Percentiles rank a stretch among this genome's conserved stretches.
phyloP scores from a whole-genome alignment of 2,888 invertebrate genomes.

The Cantharis nigra region DNA sequence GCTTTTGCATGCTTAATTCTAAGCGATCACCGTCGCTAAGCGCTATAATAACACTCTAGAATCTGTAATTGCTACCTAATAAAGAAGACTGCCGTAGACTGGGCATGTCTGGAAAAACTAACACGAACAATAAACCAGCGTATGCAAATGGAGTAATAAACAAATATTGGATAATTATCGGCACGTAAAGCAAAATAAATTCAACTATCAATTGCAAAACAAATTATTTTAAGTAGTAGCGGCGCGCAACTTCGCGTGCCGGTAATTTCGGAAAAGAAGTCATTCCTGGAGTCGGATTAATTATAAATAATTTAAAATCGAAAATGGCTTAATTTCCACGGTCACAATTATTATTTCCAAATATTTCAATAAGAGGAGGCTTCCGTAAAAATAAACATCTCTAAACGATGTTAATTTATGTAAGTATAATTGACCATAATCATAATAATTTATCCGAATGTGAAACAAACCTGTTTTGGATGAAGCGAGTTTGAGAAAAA shows the following conservation, averaged over 20 bases:
- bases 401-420: background rate
- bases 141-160: conserved; percentile 29
- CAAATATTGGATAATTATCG: conserved; percentile 30
- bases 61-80: conserved; percentile 29
- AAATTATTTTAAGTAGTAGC: background rate
- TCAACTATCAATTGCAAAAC: background rate
- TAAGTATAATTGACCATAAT: conserved; percentile 13
- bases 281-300: background rate
- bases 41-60: conserved; percentile 20
- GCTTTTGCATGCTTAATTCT: background rate
- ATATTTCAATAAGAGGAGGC: background rate
- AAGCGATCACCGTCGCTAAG: conserved; percentile 9
- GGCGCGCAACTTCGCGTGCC: background rate
- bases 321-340: background rate
- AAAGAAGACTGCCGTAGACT: conserved; percentile 19
- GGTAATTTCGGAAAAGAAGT: background rate
- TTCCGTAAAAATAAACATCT: background rate
- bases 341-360: background rate
- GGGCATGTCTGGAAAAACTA: conserved; percentile 21
- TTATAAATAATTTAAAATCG: background rate
- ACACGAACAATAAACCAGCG: conserved; percentile 23
- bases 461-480: conserved; percentile 19
- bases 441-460: conserved; percentile 16
- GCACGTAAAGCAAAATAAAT: conserved; percentile 16
- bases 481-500: conserved; percentile 20